Percentiles rank a stretch among this genome's conserved stretches.
Conservation (phyloP, 2,113 vertebrate genomes). For the Oreocharis arfaki region DNA sequence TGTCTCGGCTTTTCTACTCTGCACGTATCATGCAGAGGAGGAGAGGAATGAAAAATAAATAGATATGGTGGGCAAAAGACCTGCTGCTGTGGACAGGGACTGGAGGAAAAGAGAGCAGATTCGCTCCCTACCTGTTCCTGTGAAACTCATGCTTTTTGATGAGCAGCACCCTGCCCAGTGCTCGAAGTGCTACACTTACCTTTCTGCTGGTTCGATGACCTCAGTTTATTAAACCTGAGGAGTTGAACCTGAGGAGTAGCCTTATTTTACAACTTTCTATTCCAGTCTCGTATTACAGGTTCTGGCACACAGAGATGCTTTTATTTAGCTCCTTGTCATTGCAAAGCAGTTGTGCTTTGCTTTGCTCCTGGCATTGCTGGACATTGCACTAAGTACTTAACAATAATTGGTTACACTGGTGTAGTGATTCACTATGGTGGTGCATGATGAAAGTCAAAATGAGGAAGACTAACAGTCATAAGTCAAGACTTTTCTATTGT, state of each 20-base stretch:
- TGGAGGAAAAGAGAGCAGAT: not conserved
- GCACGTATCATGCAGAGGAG: accelerated
- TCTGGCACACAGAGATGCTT: not conserved
- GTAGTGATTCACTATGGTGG: not conserved
- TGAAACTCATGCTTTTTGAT: not conserved
- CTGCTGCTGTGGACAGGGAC: not conserved
- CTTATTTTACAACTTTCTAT: not conserved
- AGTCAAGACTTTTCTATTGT: not conserved
- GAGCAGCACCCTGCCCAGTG: not conserved
- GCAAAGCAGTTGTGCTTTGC: not conserved
- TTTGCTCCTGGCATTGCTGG: not conserved
- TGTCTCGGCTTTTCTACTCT: not conserved
- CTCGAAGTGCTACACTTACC: not conserved
- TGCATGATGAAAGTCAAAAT: not conserved
- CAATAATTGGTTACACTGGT: not conserved
- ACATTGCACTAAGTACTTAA: not conserved
- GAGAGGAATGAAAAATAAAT: not conserved
- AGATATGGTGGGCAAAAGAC: not conserved
- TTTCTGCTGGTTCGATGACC: not conserved
- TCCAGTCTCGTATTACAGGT: not conserved
- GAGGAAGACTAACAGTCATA: not conserved
- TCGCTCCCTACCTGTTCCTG: not conserved
- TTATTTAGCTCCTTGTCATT: not conserved
- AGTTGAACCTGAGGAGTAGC: not conserved
- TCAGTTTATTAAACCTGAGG: not conserved